Conservation (phyloP, 2,888 invertebrate species). For the Perdita meconis region DNA sequence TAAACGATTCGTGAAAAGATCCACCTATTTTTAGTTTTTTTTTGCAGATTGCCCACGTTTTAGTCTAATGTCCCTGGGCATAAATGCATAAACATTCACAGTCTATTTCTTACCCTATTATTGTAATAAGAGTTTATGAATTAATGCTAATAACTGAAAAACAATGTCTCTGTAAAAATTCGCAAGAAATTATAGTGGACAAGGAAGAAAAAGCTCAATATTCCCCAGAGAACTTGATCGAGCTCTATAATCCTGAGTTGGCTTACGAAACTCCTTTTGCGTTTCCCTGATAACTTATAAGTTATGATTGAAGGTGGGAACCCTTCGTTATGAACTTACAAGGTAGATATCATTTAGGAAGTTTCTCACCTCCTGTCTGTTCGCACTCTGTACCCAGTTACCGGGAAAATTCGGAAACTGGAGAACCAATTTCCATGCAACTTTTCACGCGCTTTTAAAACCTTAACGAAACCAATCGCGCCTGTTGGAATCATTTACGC, state of each 20-base stretch:
- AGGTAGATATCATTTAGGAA: conserved; percentile 54
- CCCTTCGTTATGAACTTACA: conserved; percentile 51
- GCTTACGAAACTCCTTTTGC: conserved; percentile 36
- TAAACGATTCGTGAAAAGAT: no score
- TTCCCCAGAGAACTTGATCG: neutral
- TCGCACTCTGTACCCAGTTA: conserved; percentile 30
- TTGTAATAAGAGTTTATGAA: neutral
- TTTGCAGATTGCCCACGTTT: no score
- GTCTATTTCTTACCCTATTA: conserved; percentile 23
- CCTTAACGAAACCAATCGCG: conserved; percentile 19
- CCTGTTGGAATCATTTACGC: neutral
- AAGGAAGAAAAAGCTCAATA: conserved; percentile 8
- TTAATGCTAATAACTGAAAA: conserved; percentile 14
- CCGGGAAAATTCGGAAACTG: conserved; percentile 18
- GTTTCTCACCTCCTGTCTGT: conserved; percentile 51
- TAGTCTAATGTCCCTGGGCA: no score
- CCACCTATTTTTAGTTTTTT: no score
- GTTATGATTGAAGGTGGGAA: conserved; percentile 55
- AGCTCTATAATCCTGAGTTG: conserved; percentile 13
- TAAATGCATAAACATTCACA: no score
- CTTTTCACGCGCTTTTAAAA: conserved; percentile 16
- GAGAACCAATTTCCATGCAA: conserved; percentile 45
- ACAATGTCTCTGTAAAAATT: conserved; percentile 21
- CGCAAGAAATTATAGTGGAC: conserved; percentile 12
- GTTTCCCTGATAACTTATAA: conserved; percentile 43